These are phyloP conservation scores for Euwallacea fornicatus DNA, from an alignment of 1,140 invertebrate genomes.

Conservation along the genomic window DNA sequence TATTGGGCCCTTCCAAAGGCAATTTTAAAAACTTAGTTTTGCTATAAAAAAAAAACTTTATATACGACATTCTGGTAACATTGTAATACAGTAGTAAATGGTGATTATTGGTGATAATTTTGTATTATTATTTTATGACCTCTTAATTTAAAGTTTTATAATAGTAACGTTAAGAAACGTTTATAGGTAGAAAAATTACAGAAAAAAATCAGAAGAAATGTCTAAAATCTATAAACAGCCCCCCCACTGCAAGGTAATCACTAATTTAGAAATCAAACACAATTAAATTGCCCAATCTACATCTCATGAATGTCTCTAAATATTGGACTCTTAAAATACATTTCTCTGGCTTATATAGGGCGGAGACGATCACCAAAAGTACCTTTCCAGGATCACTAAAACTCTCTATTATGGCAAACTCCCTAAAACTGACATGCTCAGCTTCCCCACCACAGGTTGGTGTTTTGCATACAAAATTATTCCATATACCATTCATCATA, in stretches of 20 bases:
- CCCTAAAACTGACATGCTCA: constrained; percentile 69
- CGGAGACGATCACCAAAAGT: constrained; percentile 70
- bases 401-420: constrained; percentile 83
- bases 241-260: constrained; percentile 40
- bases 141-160: no score
- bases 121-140: no score
- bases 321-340: constrained; percentile 6
- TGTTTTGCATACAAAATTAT: constrained; percentile 27
- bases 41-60: no score
- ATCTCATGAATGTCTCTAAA: neutral
- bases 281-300: neutral
- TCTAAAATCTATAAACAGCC: constrained; percentile 45
- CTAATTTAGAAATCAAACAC: neutral
- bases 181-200: no score
- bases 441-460: constrained; percentile 77
- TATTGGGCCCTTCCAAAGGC: no score
- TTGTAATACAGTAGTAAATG: no score
- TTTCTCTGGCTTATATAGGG: constrained; percentile 56
- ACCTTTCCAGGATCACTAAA: constrained; percentile 77
- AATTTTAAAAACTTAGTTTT: no score
- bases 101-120: no score
- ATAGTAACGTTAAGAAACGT: no score
- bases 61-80: no score
- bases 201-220: constrained; percentile 18
- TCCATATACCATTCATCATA: neutral